These are phyloP conservation scores for Halichoerus grypus DNA, from an alignment of 2,113 vertebrate genomes.

Conservation along the genomic window DNA sequence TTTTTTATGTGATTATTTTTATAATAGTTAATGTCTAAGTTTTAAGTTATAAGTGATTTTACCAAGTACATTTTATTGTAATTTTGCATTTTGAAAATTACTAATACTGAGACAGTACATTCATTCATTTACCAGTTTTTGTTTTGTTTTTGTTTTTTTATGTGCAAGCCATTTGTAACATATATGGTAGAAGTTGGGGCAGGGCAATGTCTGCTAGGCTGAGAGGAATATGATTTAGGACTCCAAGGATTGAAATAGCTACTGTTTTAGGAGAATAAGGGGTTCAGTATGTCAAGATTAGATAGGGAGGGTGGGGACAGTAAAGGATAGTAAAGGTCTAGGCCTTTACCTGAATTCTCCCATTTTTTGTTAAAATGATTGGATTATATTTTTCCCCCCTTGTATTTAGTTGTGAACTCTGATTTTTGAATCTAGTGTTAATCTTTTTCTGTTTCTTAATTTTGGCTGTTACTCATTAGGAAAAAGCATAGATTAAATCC, in stretches of 20 bases:
- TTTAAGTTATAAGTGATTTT: background rate
- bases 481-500: background rate
- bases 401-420: background rate
- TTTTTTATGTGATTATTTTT: constrained; percentile 20
- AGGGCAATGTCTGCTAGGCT: background rate
- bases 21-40: background rate
- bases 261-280: background rate
- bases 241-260: background rate
- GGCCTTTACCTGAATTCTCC: background rate
- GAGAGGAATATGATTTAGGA: background rate
- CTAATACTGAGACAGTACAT: background rate
- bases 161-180: background rate
- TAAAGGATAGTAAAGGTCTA: background rate
- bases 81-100: background rate
- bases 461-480: background rate
- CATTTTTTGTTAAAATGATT: background rate
- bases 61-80: background rate
- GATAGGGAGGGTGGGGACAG: background rate
- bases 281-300: background rate
- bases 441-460: background rate
- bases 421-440: background rate
- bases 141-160: background rate
- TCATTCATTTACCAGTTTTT: background rate
- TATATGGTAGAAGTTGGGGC: background rate
- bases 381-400: background rate